phyloP scores from a whole-genome alignment of 1,140 invertebrate species.

The Zaprionus camerounensis region DNA sequence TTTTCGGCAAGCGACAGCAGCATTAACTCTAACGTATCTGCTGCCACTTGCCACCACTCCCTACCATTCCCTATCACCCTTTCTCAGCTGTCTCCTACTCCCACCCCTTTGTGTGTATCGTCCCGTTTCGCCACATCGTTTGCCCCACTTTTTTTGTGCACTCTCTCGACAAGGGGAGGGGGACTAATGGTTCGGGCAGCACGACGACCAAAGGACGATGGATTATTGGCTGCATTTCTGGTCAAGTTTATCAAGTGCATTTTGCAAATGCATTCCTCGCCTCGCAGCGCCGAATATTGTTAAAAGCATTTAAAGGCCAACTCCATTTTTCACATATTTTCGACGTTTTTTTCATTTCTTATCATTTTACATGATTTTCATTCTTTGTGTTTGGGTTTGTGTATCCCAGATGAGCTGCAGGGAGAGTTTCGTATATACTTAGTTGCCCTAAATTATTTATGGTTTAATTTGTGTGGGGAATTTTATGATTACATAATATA shows the following conservation, averaged over 20 bases:
- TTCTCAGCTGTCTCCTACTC: background rate
- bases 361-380: background rate
- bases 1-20: constrained; percentile 62
- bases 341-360: background rate
- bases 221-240: constrained; percentile 50
- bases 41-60: constrained; percentile 14
- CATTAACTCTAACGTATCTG: constrained; percentile 40
- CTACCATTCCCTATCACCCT: background rate
- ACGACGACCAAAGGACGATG: constrained; percentile 37
- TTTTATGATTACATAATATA: no score
- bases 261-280: background rate
- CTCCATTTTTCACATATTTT: constrained; percentile 1
- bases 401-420: background rate
- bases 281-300: background rate
- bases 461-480: no score
- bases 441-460: no score
- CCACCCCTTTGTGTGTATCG: background rate
- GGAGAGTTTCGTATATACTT: background rate
- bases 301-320: constrained; percentile 7
- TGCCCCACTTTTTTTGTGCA: constrained; percentile 39
- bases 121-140: constrained; percentile 4
- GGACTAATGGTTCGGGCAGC: constrained; percentile 57
- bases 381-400: background rate
- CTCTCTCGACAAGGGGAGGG: constrained; percentile 23
- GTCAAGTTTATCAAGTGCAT: constrained; percentile 45